Conservation (phyloP, 2,113 vertebrate species). For the Melanerpes aurifrons region DNA sequence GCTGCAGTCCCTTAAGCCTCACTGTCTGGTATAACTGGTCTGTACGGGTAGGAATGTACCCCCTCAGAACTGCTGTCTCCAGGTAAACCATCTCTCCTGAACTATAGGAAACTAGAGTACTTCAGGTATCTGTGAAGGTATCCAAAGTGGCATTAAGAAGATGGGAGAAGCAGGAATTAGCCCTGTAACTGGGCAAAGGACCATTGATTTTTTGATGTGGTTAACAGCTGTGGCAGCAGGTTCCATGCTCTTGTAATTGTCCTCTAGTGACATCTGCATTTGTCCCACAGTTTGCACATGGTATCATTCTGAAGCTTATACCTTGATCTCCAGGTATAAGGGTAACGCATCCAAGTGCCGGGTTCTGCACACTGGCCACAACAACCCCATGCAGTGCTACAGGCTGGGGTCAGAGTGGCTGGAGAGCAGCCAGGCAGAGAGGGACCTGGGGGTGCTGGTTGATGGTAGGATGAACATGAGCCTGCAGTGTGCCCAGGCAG, state of each 20-base stretch:
- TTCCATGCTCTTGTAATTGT: not conserved
- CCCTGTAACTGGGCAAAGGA: not conserved
- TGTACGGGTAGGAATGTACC: not conserved
- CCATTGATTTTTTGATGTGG: not conserved
- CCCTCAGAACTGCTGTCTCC: not conserved
- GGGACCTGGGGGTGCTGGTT: no score
- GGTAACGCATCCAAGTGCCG: no score
- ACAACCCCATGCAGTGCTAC: no score
- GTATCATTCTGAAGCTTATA: not conserved
- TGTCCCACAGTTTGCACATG: not conserved
- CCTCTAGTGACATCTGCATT: not conserved
- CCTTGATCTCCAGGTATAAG: not conserved
- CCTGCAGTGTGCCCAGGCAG: no score
- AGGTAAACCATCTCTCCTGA: not conserved
- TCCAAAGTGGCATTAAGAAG: not conserved
- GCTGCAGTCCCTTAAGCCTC: no score
- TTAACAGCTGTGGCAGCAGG: not conserved
- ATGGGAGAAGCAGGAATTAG: not conserved
- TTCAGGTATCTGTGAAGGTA: not conserved
- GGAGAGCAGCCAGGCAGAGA: no score
- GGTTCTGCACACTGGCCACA: no score
- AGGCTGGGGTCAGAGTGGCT: no score
- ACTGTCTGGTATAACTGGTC: rapidly evolving
- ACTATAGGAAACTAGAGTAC: not conserved
- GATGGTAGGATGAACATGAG: no score